A percentile compares a stretch with the other conserved stretches of the same genome.
These are phyloP conservation scores for Hecatera dysodea DNA, from an alignment of 2,888 invertebrate species.

Conservation along the genomic window DNA sequence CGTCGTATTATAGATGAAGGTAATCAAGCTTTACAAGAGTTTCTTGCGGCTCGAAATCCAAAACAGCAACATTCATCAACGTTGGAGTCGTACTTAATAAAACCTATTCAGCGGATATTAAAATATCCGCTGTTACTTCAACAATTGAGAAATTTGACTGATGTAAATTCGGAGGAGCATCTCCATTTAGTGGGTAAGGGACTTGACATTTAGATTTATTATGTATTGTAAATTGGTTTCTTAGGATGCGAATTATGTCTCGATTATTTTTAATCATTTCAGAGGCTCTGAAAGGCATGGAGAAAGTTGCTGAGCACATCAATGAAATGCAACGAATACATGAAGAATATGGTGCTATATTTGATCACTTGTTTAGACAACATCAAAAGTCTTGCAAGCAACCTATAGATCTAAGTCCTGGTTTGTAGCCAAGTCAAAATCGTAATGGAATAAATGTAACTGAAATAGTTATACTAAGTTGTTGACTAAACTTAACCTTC, in stretches of 20 bases:
- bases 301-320: constrained; percentile 99
- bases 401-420: constrained; percentile 98
- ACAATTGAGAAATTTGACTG: constrained; percentile 98
- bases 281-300: constrained; percentile 99
- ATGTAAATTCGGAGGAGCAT: constrained; percentile 98
- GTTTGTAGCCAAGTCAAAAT: constrained; percentile 74
- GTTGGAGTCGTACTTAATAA: constrained; percentile 99
- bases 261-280: constrained; percentile 29
- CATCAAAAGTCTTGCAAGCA: constrained; percentile 98
- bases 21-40: constrained; percentile 98
- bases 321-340: constrained; percentile 99
- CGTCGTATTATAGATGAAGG: constrained; percentile 94
- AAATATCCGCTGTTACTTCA: constrained; percentile 98
- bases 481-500: constrained; percentile 34
- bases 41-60: constrained; percentile 98
- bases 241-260: constrained; percentile 1
- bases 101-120: constrained; percentile 99
- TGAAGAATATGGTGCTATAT: constrained; percentile 99
- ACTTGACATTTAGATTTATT: constrained; percentile 40
- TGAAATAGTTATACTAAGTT: too few species aligned
- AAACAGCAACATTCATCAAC: constrained; percentile 99
- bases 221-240: constrained; percentile 23
- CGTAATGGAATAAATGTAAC: not conserved
- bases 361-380: constrained; percentile 98
- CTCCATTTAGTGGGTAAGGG: constrained; percentile 96